These are phyloP conservation scores for Theropithecus gelada DNA, from an alignment of 2,113 vertebrate species.

Conservation along the genomic window DNA sequence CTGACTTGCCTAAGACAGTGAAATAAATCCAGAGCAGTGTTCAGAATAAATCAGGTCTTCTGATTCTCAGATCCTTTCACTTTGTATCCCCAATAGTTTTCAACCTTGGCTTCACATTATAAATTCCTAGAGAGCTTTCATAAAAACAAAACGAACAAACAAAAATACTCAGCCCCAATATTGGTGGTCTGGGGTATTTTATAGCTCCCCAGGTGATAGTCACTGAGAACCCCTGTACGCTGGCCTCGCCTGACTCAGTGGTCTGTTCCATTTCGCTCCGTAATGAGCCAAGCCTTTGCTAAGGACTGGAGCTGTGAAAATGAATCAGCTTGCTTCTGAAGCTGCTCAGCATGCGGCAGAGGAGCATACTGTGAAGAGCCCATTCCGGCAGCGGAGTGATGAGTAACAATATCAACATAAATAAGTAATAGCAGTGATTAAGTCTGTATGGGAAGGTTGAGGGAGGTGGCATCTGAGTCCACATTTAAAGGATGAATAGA, in stretches of 20 bases:
- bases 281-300: background rate
- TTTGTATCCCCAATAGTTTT: background rate
- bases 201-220: background rate
- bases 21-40: background rate
- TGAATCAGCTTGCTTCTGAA: background rate
- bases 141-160: too few relatives aligned
- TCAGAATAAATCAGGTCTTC: background rate
- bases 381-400: background rate
- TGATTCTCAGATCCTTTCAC: background rate
- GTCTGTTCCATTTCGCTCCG: background rate
- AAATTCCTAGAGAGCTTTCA: background rate
- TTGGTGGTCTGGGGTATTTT: background rate
- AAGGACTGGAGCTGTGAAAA: background rate
- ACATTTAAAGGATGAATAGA: background rate
- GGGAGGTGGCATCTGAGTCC: background rate
- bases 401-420: background rate
- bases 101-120: background rate
- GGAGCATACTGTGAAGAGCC: background rate
- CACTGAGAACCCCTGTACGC: background rate
- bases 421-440: background rate
- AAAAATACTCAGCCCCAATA: too few relatives aligned
- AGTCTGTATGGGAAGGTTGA: background rate
- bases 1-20: background rate
- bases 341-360: background rate
- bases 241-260: background rate